Percentiles rank a stretch among this genome's conserved stretches.
Conservation (phyloP, 2,797 vertebrate species). For the Mormyrops boulengeri region DNA sequence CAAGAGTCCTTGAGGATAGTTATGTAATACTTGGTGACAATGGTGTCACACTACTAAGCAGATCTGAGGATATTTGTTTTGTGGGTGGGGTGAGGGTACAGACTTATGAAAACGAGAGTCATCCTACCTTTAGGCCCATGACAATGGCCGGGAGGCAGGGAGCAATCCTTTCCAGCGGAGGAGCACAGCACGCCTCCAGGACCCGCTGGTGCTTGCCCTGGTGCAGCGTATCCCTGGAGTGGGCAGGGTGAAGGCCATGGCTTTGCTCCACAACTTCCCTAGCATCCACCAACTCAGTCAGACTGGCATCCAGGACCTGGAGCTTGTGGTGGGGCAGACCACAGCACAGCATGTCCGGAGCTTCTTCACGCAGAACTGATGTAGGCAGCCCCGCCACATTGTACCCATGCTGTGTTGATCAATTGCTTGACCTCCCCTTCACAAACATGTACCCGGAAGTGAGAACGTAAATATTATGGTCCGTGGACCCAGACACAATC, state of each 20-base stretch:
- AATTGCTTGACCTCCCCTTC: neutral
- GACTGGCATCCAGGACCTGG: slow-evolving; percentile 56
- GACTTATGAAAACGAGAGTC: neutral
- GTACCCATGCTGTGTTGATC: neutral
- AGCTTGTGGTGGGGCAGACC: slow-evolving; percentile 60
- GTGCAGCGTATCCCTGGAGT: slow-evolving; percentile 79
- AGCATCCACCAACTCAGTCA: slow-evolving; percentile 73
- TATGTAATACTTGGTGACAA: neutral
- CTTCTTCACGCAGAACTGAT: slow-evolving; percentile 57
- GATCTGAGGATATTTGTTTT: neutral
- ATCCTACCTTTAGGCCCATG: slow-evolving; percentile 63
- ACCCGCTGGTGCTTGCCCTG: slow-evolving; percentile 55
- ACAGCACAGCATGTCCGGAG: slow-evolving; percentile 62
- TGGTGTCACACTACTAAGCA: neutral
- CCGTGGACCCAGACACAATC: neutral
- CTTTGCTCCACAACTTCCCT: slow-evolving; percentile 70
- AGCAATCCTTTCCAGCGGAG: slow-evolving; percentile 66
- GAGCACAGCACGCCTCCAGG: slow-evolving; percentile 45
- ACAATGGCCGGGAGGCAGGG: slow-evolving; percentile 58
- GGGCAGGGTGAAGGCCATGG: slow-evolving; percentile 72
- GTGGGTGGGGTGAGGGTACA: neutral
- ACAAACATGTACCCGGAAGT: neutral
- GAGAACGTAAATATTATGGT: neutral
- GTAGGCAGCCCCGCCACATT: neutral
- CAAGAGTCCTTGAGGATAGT: neutral